These are phyloP conservation scores for Sparus aurata DNA, from an alignment of 2,797 vertebrate genomes.

Conservation along the genomic window DNA sequence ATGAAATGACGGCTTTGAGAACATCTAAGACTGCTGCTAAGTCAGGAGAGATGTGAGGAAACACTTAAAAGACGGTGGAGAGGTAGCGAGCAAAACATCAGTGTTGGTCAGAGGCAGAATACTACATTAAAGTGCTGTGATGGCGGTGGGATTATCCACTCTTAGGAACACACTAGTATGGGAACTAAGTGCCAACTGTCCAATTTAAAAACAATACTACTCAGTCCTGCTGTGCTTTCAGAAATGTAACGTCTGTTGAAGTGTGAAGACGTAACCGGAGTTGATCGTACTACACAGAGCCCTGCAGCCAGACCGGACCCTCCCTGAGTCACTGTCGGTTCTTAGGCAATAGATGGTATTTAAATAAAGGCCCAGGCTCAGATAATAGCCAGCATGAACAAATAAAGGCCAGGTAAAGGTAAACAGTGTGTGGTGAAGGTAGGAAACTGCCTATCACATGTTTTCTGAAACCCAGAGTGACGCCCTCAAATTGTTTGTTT, in stretches of 20 bases:
- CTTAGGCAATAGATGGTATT: background rate
- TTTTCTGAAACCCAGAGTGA: too few species aligned
- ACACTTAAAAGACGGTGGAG: background rate
- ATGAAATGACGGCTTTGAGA: background rate
- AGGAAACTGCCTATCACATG: too few species aligned
- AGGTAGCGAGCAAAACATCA: background rate
- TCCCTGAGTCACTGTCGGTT: slow-evolving; percentile 7
- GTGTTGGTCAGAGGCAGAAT: background rate
- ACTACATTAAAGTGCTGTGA: slow-evolving; percentile 24
- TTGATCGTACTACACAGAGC: slow-evolving; percentile 3
- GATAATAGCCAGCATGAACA: background rate
- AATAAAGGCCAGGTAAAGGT: background rate
- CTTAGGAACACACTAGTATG: slow-evolving; percentile 23
- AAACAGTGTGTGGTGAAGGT: background rate
- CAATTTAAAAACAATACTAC: background rate
- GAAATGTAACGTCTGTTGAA: slow-evolving; percentile 6
- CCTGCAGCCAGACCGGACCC: slow-evolving; percentile 40
- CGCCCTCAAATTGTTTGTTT: too few species aligned
- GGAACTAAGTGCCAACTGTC: slow-evolving; percentile 42
- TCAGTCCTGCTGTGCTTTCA: slow-evolving; percentile 2
- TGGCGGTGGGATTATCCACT: slow-evolving; percentile 14
- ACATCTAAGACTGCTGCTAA: slow-evolving; percentile 23
- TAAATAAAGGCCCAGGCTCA: background rate
- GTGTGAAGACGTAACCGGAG: slow-evolving; percentile 4
- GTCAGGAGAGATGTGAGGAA: slow-evolving; percentile 8